These are phyloP conservation scores for Drosophila siamana DNA, from an alignment of 2,888 invertebrate genomes.

Conservation along the genomic window DNA sequence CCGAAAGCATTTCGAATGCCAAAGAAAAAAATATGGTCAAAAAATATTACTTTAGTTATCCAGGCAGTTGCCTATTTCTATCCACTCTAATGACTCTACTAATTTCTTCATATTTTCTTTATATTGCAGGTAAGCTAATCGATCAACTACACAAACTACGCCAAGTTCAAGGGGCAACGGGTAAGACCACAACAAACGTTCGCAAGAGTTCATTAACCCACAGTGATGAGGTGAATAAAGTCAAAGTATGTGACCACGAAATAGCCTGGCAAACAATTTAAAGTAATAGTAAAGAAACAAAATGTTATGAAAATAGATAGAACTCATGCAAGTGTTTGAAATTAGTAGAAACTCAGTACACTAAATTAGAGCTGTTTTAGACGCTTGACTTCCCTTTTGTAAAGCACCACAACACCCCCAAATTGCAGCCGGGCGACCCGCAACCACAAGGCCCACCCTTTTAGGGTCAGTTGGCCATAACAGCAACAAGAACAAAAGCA, in stretches of 20 bases:
- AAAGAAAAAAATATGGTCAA: constrained; percentile 37
- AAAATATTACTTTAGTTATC: constrained; percentile 19
- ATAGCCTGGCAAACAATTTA: background rate
- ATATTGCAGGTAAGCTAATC: constrained; percentile 50
- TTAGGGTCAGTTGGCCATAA: constrained; percentile 1
- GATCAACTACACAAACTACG: constrained; percentile 5
- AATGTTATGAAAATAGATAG: too few species aligned
- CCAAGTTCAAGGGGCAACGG: constrained; percentile 14
- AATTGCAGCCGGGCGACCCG: constrained; percentile 51
- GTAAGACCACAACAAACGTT: constrained; percentile 43
- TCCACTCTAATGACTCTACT: constrained; percentile 12
- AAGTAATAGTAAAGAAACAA: background rate
- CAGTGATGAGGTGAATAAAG: background rate
- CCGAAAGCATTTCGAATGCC: constrained; percentile 23
- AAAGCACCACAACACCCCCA: background rate
- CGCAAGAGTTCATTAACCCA: constrained; percentile 67
- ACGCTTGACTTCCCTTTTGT: background rate
- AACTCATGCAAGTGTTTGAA: background rate
- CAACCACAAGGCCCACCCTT: constrained; percentile 36
- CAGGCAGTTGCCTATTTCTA: background rate
- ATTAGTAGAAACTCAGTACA: background rate
- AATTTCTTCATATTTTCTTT: constrained; percentile 16
- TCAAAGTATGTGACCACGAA: background rate
- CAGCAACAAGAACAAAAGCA: constrained; percentile 1
- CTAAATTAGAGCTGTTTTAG: background rate